phyloP scores from a whole-genome alignment of 2,113 vertebrate genomes.

The Catharus bicknelli region DNA sequence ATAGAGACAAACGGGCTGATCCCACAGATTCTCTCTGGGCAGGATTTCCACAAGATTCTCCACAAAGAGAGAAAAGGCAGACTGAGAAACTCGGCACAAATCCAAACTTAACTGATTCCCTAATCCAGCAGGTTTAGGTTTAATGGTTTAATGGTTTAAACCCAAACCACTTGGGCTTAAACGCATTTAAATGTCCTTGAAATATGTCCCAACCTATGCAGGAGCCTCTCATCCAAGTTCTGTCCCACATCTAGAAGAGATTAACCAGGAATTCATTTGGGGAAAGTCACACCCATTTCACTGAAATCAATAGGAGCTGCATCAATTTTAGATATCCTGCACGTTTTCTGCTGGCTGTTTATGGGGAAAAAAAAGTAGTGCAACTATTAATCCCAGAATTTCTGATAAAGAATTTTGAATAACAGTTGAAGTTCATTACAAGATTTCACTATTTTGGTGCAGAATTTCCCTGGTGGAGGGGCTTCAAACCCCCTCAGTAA shows the following conservation, averaged over 20 bases:
- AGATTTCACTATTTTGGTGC: conserved; percentile 55
- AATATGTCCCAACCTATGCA: neutral
- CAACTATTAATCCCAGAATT: conserved; percentile 30
- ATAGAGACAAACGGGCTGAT: neutral
- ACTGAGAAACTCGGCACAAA: neutral
- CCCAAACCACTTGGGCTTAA: neutral
- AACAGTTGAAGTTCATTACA: conserved; percentile 34
- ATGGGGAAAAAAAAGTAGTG: neutral
- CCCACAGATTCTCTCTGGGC: neutral
- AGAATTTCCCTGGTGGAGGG: conserved; percentile 54
- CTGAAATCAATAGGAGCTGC: neutral
- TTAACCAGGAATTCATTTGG: neutral
- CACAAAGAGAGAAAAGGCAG: neutral
- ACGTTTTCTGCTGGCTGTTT: neutral
- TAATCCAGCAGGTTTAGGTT: neutral
- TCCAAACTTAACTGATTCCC: neutral
- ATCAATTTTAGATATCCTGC: neutral
- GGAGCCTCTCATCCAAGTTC: neutral
- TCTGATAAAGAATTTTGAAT: conserved; percentile 43
- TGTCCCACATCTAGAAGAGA: neutral
- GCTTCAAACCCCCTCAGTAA: conserved; percentile 67
- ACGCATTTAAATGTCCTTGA: neutral
- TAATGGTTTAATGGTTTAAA: too few relatives aligned
- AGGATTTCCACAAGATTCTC: neutral
- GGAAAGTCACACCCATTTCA: neutral